Base-by-base conservation (phyloP, 2,113 vertebrate species). In the Bolborhynchus lineola region DNA sequence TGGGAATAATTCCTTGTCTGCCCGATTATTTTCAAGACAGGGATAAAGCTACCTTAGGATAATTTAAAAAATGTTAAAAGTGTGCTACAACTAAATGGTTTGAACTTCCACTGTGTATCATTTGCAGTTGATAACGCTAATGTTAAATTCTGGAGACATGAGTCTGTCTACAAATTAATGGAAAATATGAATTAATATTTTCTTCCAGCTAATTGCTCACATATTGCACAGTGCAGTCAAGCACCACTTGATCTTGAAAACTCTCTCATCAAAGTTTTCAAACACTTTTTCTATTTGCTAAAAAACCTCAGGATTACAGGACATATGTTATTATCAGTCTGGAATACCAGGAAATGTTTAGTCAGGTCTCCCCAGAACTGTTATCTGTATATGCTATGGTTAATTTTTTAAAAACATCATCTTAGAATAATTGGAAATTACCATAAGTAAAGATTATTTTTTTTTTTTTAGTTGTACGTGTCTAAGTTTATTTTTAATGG, bases 101-200 rank as follows among this genome's bases (percentile, higher is more conserved):
- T 96, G 95, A 96, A 96, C 96, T 95, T 92, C 65, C n/a, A 91
- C 62, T 1, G 6, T 39, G 62, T 64, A 86, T 60, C 42, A 83
- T 39, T 93, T 93, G 76, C 86, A 93, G 82, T 60, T 94, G 90
- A 86, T 88, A 90, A 88, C 18, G 76, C 79, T 96, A 96, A 97
- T 95, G 76, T 88, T 75, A 72, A 95, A 86, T 92, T 88, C 88
- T 93, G 95, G 92, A 97, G 95, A 96, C 93, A 88, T 10, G 10
- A 95, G 90, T 96, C 96, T 96, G 95, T 81, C 92, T 96, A 71
- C 95, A 91, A 94, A 96, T 96, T 90, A 95, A 96, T 94, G 93
- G 95, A 96, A 96, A 95, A 96, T 88, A 47, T 88, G 92, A 96
- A 96, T 92, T 88, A 88, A 81, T 86, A 93, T 81, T 86, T 96